Base-by-base conservation (phyloP, 2,888 invertebrate genomes). In the Opisthograptis luteolata region DNA sequence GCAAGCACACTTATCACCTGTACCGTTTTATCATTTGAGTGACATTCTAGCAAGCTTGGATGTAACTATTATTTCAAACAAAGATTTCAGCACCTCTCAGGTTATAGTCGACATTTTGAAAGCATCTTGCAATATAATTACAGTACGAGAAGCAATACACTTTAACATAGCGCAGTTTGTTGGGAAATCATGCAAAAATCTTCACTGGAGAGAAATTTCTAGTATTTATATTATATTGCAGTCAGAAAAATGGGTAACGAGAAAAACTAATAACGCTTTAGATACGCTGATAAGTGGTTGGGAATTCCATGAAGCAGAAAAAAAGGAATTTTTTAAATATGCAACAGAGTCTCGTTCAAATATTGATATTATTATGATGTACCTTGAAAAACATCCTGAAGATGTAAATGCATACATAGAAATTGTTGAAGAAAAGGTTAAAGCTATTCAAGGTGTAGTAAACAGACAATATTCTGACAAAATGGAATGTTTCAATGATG, bases 1-100 rank as follows among this genome's bases (percentile, higher is more conserved):
- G n/a, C 19, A 46, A 13, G 55, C 85, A 0, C 86, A 84, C 57
- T 85, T 87, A 84, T 80, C 82, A 3, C 84, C 90, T 8, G 75
- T 88, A 1, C 85, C 89, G 34, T 65, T 88, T 1, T 87, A 72
- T 49, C 73, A 84, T 59, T 13, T 87, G 4, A 82, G 73, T 39
- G 67, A 72, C 47, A 55, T 81, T 7, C 39, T 89, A 32, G 61
- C 73, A n/a, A 56, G 67, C 42, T 43, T 69, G 10, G 47, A 70
- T 13, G 39, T 60, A 34, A 49, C 56, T 46, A 25, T 60, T 4
- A 36, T 46, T 24, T 52, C 44, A 3, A 42, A 41, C 17, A 17
- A 52, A 27, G 45, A 57, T 13, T 40, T 57, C 17, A 45, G 66
- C 35, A 32, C 70, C 17, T 28, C 59, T 7, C 47, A 68, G 42